phyloP scores from a whole-genome alignment of 2,888 invertebrate species.

The Teleiodes luculella region DNA sequence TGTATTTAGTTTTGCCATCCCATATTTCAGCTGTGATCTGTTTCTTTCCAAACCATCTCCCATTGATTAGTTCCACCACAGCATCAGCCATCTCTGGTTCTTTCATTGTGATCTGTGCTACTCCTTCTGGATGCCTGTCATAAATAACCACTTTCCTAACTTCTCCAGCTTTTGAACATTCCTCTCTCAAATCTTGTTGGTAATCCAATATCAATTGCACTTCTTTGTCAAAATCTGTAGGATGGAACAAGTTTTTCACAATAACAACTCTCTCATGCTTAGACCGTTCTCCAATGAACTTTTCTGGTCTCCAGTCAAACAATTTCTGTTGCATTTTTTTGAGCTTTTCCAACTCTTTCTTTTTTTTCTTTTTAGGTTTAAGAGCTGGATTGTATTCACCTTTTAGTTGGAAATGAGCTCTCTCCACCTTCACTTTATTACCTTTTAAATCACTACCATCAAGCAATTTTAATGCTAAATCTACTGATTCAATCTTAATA shows the following conservation, averaged over 20 bases:
- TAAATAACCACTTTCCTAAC: slow-evolving; percentile 94
- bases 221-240: slow-evolving; percentile 92
- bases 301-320: slow-evolving; percentile 98
- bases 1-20: slow-evolving; percentile 97
- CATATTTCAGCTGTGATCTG: slow-evolving; percentile 92
- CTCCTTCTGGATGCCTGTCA: slow-evolving; percentile 96
- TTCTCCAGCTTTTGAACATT: slow-evolving; percentile 93
- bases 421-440: slow-evolving; percentile 90
- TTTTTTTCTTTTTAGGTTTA: slow-evolving; percentile 93
- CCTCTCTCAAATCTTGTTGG: slow-evolving; percentile 92
- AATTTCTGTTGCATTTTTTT: slow-evolving; percentile 96
- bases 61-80: slow-evolving; percentile 91
- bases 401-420: slow-evolving; percentile 96
- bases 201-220: slow-evolving; percentile 93
- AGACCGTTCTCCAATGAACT: slow-evolving; percentile 88
- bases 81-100: slow-evolving; percentile 94
- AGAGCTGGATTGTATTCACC: slow-evolving; percentile 95
- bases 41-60: slow-evolving; percentile 93
- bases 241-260: slow-evolving; percentile 94
- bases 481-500: slow-evolving; percentile 97
- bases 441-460: slow-evolving; percentile 92
- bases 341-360: slow-evolving; percentile 92
- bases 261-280: slow-evolving; percentile 95
- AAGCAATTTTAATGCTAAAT: slow-evolving; percentile 92
- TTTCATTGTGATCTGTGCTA: slow-evolving; percentile 94